Base-by-base conservation (phyloP, 2,888 invertebrate species). In the Troilus luridus region DNA sequence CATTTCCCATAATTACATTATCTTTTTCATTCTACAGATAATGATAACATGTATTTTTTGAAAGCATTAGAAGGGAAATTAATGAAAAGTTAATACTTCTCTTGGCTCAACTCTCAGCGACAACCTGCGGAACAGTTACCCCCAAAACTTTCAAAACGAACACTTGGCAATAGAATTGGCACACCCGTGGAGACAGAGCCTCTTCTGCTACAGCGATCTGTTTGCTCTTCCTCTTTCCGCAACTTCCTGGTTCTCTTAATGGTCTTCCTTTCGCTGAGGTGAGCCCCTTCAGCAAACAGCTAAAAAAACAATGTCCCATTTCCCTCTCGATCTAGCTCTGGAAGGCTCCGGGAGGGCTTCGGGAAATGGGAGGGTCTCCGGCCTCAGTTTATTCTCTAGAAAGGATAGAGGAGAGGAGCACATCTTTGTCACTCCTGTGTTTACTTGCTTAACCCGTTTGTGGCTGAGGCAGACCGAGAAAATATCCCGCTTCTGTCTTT, bases 271-370 rank as follows among this genome's bases (percentile, higher is more conserved):
- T 56, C 3, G 72, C 56, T 85, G 85, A 85, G 85, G 56, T 56
- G 56, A 85, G 56, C 85, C 56, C 21, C 85, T 58, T 85, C 85
- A 58, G 56, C 85, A 85, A 85, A 85, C 85, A 85, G n/a, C 56
- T 85, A 85, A 85, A 85, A 85, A 85, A 85, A 85, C 85, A 85
- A 85, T 85, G 85, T 85, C 85, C 85, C 85, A 85, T 85, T 85
- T 85, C 56, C 85, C 56, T 56, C 85, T 85, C 85, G 56, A 85
- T 21, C 56, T 85, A 85, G 41, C 41, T 41, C 41, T 5, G 41
- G 41, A 5, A 41, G 41, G 41, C 41, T 41, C 12, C 56, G 12
- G 85, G n/a, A 56, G 85, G 85, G 85, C 11, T 19, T 21, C 54
- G 56, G 56, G 56, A 85, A 56, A 85, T 85, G 56, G 85, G 56